Evolutionary conservation across 2,888 invertebrate species (phyloP).

Genomic region (Epirrita christyi): DNA sequence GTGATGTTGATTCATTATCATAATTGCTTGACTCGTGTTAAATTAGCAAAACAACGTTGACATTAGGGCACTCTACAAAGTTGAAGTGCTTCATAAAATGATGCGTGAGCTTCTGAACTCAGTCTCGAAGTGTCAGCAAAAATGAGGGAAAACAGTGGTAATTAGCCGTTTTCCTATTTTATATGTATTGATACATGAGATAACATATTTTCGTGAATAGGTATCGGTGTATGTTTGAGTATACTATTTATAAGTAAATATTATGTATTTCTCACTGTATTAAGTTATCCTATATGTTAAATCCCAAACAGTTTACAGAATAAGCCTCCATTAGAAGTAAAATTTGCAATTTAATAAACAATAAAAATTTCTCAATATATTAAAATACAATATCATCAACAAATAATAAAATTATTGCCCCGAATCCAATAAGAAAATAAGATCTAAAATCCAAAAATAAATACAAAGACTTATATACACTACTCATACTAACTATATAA

Average conservation of each 20-base stretch:
- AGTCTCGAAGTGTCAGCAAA: too few species aligned
- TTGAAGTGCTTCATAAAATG: conserved; percentile 3
- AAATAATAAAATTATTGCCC: conserved; percentile 77
- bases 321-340: conserved; percentile 17
- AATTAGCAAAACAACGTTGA: conserved; percentile 23
- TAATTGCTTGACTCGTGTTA: conserved; percentile 20
- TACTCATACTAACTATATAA: conserved; percentile 68
- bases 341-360: conserved; percentile 39
- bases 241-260: background rate
- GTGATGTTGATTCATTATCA: conserved; percentile 15
- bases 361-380: conserved; percentile 66
- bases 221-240: background rate
- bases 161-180: too few species aligned
- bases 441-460: conserved; percentile 49
- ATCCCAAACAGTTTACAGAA: conserved; percentile 3
- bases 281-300: background rate
- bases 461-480: conserved; percentile 69
- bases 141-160: too few species aligned
- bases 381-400: conserved; percentile 68
- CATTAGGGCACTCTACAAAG: conserved; percentile 15
- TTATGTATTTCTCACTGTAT: background rate
- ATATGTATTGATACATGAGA: background rate
- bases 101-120: background rate
- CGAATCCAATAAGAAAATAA: conserved; percentile 44
- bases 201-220: background rate